phyloP scores from a whole-genome alignment of 2,113 vertebrate genomes.

The Bombycilla garrulus region DNA sequence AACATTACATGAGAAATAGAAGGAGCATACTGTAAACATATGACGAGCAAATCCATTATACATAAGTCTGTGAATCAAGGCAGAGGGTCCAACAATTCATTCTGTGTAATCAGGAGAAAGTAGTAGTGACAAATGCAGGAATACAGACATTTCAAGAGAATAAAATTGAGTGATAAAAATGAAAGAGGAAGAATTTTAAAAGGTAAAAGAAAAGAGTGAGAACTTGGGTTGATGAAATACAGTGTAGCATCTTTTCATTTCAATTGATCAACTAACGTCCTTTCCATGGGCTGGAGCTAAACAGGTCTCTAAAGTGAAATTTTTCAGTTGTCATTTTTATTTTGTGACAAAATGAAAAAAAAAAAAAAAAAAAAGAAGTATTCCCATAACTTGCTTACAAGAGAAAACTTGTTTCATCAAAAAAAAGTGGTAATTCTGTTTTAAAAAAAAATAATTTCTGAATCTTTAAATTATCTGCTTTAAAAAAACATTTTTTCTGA shows the following conservation, averaged over 20 bases:
- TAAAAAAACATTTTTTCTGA: not conserved
- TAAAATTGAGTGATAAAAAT: not conserved
- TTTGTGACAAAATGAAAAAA: not conserved
- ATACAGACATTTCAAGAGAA: not conserved
- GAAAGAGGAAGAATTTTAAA: not conserved
- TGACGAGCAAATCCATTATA: not conserved
- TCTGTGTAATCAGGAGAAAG: not conserved
- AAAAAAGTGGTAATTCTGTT: not conserved
- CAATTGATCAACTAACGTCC: not conserved
- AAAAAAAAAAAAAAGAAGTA: not conserved
- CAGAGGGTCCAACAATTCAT: not conserved
- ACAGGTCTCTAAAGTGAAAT: not conserved
- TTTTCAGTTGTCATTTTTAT: not conserved
- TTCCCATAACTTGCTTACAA: not conserved
- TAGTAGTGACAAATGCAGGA: not conserved
- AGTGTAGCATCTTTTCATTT: not conserved
- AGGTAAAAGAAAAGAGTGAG: not conserved
- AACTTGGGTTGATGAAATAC: not conserved
- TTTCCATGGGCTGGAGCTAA: not conserved
- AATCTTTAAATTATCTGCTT: not conserved
- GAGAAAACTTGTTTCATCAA: not conserved
- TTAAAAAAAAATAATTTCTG: not conserved
- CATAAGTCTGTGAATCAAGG: not conserved
- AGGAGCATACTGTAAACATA: not conserved
- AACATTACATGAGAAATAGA: not conserved